These are phyloP conservation scores for Nothocercus julius DNA, from an alignment of 2,113 vertebrate species.

Conservation along the genomic window DNA sequence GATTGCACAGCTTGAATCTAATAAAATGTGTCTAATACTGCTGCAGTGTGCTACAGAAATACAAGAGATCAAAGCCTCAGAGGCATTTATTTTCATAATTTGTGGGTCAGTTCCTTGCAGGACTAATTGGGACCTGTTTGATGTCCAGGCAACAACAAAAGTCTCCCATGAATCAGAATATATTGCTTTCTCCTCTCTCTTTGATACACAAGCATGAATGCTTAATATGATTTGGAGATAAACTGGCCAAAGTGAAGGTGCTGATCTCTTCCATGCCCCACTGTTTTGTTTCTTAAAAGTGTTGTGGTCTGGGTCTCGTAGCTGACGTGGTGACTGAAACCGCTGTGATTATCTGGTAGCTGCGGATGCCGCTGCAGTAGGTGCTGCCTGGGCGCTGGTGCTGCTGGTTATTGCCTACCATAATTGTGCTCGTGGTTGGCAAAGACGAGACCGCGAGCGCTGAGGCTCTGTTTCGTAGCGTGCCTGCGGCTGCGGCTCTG, in stretches of 20 bases:
- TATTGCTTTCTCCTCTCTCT: conserved; percentile 18
- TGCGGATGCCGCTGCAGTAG: not conserved
- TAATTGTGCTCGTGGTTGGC: not conserved
- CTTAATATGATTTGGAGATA: not conserved
- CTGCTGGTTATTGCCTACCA: not conserved
- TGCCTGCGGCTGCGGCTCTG: not conserved
- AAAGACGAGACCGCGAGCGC: not conserved
- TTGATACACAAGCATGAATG: not conserved
- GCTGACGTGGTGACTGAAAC: not conserved
- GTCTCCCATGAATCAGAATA: conserved; percentile 24
- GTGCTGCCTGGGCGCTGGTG: not conserved
- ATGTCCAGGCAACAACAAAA: conserved; percentile 58
- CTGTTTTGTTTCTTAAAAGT: not conserved
- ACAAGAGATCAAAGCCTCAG: conserved; percentile 5
- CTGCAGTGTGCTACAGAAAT: not conserved
- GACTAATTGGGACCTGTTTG: conserved; percentile 60
- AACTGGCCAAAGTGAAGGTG: not conserved
- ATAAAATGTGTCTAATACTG: not conserved
- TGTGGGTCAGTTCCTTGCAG: conserved; percentile 61
- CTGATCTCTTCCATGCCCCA: not conserved
- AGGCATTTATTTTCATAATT: conserved; percentile 62
- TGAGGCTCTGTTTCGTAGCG: not conserved
- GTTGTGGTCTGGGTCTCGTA: fast-evolving
- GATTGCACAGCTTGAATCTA: conserved; percentile 2
- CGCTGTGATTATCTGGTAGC: fast-evolving